Evolutionary conservation across 2,888 invertebrate genomes (phyloP), one percentile per base, ranked within the genome.

Genomic region (Flexamia atlantica): DNA sequence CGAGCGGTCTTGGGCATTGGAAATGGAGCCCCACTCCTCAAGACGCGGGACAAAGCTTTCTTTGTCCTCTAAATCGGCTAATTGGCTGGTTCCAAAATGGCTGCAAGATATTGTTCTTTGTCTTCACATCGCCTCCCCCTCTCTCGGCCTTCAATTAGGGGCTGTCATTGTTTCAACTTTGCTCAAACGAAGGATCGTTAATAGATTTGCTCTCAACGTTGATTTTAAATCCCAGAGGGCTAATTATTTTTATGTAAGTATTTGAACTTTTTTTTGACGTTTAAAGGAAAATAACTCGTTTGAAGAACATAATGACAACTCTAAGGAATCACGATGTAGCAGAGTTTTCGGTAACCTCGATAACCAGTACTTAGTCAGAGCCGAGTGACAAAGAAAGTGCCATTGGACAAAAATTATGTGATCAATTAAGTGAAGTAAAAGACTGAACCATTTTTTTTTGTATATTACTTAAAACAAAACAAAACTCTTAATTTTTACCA

Each of bases 31-130:
- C 76, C 76, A 5, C 50, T 76, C 50, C 50, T 76, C 76, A 76
- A 76, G 76, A 74, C 42, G 23, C 20, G 25, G 25, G 40, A 76
- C 76, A 76, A 76, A 76, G 76, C 20, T 17, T 50, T 50, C 72
- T 76, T 76, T 76, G 76, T 76, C 76, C 40, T 23, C 50, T 12
- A 9, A 76, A n/a, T 12, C 30, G 17, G 20, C 1, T 46, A 50
- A 76, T 50, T 76, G 46, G 76, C 50, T 28, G 20, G 50, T 7
- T 76, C 76, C 76, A 76, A 76, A 76, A 76, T 76, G 76, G 76
- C 76, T 50, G 76, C 76, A 76, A 76, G 76, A 76, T 30, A 76
- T 76, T 76, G 76, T 76, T 50, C 76, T 76, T 28, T 76, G 23
- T 46, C 76, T 72, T 72, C 14, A 23, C 5, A 40, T 42, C 23